Conservation (phyloP, 2,888 invertebrate genomes). For the Tiliacea citrago region DNA sequence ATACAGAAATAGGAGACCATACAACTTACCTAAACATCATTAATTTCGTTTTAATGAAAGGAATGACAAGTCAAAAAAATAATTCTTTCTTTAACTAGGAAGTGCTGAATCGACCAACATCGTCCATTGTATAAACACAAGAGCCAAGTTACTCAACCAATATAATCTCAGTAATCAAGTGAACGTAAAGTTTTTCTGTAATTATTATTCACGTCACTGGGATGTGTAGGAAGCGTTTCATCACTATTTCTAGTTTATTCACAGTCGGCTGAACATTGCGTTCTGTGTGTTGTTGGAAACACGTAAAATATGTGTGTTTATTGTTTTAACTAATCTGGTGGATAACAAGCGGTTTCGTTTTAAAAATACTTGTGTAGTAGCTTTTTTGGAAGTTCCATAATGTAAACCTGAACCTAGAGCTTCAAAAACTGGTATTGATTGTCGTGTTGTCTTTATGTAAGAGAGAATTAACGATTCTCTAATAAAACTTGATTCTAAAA, state of each 20-base stretch:
- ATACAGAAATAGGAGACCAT: no score
- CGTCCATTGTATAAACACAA: constrained; percentile 32
- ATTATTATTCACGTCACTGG: constrained; percentile 62
- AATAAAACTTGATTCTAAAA: not conserved
- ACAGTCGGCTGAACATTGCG: constrained; percentile 45
- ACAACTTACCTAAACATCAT: constrained; percentile 14
- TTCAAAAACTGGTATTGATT: not conserved
- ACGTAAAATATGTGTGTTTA: constrained; percentile 15
- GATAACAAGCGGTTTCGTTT: not conserved
- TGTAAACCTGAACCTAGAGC: constrained; percentile 17
- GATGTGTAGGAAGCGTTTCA: constrained; percentile 67
- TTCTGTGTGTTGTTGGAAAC: constrained; percentile 14
- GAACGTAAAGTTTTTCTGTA: constrained; percentile 42
- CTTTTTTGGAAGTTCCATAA: constrained; percentile 18
- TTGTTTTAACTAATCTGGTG: not conserved
- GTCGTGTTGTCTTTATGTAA: not conserved
- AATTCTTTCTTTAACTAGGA: constrained; percentile 22
- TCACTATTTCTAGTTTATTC: constrained; percentile 47
- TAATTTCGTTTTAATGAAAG: constrained; percentile 29
- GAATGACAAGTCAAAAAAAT: constrained; percentile 24
- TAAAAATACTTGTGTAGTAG: not conserved
- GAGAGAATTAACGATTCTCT: not conserved
- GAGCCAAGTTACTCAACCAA: constrained; percentile 44
- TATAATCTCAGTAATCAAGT: constrained; percentile 52
- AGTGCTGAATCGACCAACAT: constrained; percentile 27